Percentiles rank a stretch among this genome's conserved stretches.
These are phyloP conservation scores for Avahi laniger DNA, from an alignment of 2,797 vertebrate genomes.

Conservation along the genomic window DNA sequence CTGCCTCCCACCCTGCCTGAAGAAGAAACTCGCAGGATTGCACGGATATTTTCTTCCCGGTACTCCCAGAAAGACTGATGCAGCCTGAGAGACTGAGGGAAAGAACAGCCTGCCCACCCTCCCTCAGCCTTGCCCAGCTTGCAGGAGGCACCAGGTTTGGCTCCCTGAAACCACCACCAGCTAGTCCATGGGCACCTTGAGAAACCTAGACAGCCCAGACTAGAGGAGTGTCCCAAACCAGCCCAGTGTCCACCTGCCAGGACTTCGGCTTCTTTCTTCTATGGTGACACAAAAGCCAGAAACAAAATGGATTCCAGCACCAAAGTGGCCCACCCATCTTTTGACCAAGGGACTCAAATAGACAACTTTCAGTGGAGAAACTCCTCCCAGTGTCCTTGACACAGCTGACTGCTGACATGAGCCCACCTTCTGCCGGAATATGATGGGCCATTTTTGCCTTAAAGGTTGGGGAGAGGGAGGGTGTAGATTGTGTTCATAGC, in stretches of 20 bases:
- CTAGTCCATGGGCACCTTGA: background rate
- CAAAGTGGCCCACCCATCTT: background rate
- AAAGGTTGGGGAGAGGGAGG: background rate
- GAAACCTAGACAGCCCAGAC: background rate
- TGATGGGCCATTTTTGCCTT: background rate
- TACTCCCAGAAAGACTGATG: constrained; percentile 71
- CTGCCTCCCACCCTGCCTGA: constrained; percentile 50
- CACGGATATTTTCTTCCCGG: constrained; percentile 85
- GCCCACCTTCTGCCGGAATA: background rate
- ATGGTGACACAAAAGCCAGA: background rate
- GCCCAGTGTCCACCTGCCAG: background rate
- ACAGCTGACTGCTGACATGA: background rate
- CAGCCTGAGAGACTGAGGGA: fast-evolving
- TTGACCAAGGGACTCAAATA: background rate
- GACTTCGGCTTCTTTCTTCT: background rate
- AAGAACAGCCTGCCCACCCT: background rate
- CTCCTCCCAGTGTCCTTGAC: background rate
- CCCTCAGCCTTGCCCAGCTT: background rate
- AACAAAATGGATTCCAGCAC: background rate
- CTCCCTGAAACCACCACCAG: background rate
- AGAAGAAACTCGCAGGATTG: constrained; percentile 83
- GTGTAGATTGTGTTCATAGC: background rate
- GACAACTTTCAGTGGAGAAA: background rate
- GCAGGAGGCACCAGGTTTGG: background rate
- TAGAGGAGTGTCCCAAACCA: background rate